phyloP scores from a whole-genome alignment of 1,140 invertebrate species.

The Ceratitis capitata region DNA sequence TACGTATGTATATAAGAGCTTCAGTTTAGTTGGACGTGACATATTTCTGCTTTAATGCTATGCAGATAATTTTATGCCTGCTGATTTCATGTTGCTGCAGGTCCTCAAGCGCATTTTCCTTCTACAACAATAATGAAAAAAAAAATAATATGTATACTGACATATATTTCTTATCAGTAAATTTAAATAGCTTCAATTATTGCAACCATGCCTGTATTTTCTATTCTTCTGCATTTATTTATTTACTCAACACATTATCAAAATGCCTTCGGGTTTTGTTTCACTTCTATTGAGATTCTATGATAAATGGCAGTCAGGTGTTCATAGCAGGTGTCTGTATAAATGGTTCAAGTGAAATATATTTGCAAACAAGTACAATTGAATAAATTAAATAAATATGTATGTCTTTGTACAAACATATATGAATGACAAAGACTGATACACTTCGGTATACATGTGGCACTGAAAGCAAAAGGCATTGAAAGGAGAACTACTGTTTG shows the following conservation, averaged over 20 bases:
- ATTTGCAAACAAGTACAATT: too few species aligned
- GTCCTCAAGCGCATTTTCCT: not conserved
- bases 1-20: not conserved
- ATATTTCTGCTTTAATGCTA: conserved; percentile 11
- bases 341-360: not conserved
- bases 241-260: conserved; percentile 15
- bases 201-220: too few species aligned
- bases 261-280: not conserved
- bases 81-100: conserved; percentile 33
- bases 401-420: too few species aligned
- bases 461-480: too few species aligned
- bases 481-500: too few species aligned
- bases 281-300: not conserved
- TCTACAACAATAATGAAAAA: not conserved
- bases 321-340: not conserved
- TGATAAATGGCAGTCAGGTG: conserved; percentile 6
- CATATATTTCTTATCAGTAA: not conserved
- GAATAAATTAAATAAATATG: too few species aligned
- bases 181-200: too few species aligned
- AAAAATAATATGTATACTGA: not conserved
- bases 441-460: too few species aligned
- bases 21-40: conserved; percentile 26
- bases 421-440: too few species aligned
- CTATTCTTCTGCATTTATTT: too few species aligned
- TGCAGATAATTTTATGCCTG: conserved; percentile 34